Percentiles rank a stretch among this genome's conserved stretches.
Evolutionary conservation across 2,797 vertebrate species (phyloP).

Genomic region (Pseudochirops corinnae): DNA sequence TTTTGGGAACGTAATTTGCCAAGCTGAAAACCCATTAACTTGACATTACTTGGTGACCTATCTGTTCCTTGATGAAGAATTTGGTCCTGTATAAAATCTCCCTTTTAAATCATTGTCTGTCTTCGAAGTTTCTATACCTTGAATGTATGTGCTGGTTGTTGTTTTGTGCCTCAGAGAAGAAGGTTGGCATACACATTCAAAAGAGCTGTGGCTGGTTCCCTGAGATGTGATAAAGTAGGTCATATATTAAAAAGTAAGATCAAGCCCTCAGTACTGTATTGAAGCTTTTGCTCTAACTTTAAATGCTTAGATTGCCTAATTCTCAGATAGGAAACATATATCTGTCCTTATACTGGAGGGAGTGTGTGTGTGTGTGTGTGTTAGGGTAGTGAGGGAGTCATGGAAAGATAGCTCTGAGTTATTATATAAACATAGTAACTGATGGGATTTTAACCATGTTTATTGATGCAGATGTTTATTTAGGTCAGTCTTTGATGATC

Average conservation of each 20-base stretch:
- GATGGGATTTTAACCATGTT: background rate
- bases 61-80: background rate
- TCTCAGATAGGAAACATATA: background rate
- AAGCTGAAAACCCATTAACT: background rate
- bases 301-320: slow-evolving; percentile 16
- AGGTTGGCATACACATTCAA: background rate
- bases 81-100: slow-evolving; percentile 35
- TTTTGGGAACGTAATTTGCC: background rate
- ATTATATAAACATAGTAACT: background rate
- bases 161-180: background rate
- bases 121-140: background rate
- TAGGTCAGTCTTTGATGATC: background rate
- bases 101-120: slow-evolving; percentile 37
- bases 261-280: background rate
- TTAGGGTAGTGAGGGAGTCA: background rate
- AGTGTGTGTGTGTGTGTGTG: background rate
- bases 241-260: background rate
- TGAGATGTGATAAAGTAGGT: background rate
- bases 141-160: background rate
- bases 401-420: background rate
- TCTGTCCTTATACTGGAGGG: background rate
- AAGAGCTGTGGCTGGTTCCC: background rate
- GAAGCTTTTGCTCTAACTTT: background rate
- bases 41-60: background rate
- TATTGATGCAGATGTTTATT: slow-evolving; percentile 20